A percentile compares a stretch with the other conserved stretches of the same genome.
Evolutionary conservation across 1,140 invertebrate species (phyloP).

Genomic region (Tetranychus cinnabarinus): DNA sequence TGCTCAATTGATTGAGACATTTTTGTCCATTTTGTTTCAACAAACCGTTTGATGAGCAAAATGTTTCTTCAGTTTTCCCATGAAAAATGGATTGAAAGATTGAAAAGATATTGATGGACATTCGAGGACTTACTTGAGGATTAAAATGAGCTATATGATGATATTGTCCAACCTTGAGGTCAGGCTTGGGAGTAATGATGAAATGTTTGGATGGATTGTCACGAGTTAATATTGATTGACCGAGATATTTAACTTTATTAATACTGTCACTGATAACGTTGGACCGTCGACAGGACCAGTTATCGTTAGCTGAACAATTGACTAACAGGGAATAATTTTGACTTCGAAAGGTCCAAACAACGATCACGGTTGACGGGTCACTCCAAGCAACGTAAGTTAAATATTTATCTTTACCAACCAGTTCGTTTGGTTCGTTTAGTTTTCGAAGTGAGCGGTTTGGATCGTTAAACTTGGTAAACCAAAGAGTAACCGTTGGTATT

Average conservation of each 20-base stretch:
- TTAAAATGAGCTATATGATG: background rate
- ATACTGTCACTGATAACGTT: background rate
- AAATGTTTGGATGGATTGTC: background rate
- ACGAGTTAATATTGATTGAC: background rate
- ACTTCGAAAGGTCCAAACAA: conserved; percentile 6
- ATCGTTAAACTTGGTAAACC: conserved; percentile 1
- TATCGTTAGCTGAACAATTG: background rate
- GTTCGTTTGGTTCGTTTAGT: background rate
- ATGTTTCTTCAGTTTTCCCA: too few relatives aligned
- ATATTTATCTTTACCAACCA: conserved; percentile 5
- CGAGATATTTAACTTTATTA: background rate
- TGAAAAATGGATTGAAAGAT: too few relatives aligned
- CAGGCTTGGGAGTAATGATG: background rate
- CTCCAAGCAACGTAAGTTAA: conserved; percentile 4
- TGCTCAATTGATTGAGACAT: too few relatives aligned
- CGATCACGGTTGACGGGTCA: background rate
- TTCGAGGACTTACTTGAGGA: background rate
- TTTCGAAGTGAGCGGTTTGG: background rate
- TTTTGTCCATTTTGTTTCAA: too few relatives aligned
- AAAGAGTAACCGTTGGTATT: background rate
- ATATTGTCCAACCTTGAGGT: background rate
- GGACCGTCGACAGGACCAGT: conserved; percentile 1
- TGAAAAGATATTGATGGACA: background rate
- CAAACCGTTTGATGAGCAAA: too few relatives aligned
- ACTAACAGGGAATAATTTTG: conserved; percentile 1